These are phyloP conservation scores for Chloromyia formosa DNA, from an alignment of 2,888 invertebrate species.

Conservation along the genomic window DNA sequence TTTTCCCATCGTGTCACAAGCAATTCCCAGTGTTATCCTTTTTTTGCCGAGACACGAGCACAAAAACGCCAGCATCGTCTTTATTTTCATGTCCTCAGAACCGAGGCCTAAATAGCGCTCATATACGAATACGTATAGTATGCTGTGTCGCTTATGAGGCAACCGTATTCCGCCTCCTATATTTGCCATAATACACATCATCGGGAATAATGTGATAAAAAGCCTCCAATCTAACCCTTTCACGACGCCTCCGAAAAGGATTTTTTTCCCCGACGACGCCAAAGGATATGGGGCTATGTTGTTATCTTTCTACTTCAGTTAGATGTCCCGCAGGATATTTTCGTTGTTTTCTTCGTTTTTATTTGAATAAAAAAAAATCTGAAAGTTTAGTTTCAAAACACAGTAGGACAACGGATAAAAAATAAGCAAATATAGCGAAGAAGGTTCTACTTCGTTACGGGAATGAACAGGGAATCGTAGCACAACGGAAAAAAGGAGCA, in stretches of 20 bases:
- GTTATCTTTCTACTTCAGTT: conserved; percentile 32
- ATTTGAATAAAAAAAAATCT: neutral
- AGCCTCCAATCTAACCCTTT: conserved; percentile 37
- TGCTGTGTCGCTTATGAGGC: neutral
- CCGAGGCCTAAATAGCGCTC: neutral
- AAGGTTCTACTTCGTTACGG: conserved; percentile 16
- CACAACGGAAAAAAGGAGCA: neutral
- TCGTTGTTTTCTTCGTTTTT: conserved; percentile 1
- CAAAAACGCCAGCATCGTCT: neutral
- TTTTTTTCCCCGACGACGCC: too few species aligned
- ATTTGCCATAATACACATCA: conserved; percentile 37
- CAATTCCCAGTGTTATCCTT: conserved; percentile 8
- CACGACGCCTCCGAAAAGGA: neutral
- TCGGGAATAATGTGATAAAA: conserved; percentile 40
- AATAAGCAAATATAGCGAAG: conserved; percentile 2
- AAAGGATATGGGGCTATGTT: neutral
- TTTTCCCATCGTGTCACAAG: conserved; percentile 21
- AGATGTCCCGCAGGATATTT: conserved; percentile 31
- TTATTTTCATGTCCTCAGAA: neutral
- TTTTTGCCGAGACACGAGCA: neutral
- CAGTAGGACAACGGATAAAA: neutral
- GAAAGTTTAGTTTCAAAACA: conserved; percentile 26
- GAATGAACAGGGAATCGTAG: neutral
- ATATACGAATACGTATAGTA: neutral
- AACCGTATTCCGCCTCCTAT: conserved; percentile 3